phyloP scores from a whole-genome alignment of 2,113 vertebrate species.

The Isurus oxyrinchus region DNA sequence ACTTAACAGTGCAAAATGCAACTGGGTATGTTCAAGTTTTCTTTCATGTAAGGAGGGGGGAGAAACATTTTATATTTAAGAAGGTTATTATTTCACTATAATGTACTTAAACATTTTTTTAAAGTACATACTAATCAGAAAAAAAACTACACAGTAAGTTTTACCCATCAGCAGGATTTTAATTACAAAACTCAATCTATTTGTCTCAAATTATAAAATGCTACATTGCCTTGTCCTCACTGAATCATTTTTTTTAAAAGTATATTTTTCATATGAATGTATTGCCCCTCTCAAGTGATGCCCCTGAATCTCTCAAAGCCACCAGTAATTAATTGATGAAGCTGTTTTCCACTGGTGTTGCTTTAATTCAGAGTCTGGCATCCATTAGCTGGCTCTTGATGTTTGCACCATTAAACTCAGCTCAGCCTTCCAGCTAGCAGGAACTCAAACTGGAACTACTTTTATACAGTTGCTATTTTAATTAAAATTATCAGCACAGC shows the following conservation, averaged over 20 bases:
- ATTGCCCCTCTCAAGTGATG: neutral
- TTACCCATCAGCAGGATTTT: neutral
- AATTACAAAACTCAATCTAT: neutral
- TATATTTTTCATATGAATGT: neutral
- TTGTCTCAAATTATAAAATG: neutral
- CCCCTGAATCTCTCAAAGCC: neutral
- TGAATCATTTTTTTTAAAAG: neutral
- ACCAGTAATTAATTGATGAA: neutral
- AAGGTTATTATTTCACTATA: neutral
- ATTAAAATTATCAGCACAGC: neutral
- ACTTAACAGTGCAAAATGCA: no score
- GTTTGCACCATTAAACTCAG: neutral
- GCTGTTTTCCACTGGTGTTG: neutral
- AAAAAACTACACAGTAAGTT: neutral
- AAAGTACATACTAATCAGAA: neutral
- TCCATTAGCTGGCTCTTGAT: neutral
- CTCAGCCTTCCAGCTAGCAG: neutral
- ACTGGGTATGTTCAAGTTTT: neutral
- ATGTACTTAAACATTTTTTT: neutral
- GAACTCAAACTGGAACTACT: neutral
- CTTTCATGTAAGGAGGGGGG: neutral
- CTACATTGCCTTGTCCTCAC: neutral
- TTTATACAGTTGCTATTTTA: neutral
- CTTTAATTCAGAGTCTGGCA: neutral
- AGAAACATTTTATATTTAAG: neutral